Base-by-base conservation (phyloP, 2,113 vertebrate genomes). In the Propithecus coquereli region DNA sequence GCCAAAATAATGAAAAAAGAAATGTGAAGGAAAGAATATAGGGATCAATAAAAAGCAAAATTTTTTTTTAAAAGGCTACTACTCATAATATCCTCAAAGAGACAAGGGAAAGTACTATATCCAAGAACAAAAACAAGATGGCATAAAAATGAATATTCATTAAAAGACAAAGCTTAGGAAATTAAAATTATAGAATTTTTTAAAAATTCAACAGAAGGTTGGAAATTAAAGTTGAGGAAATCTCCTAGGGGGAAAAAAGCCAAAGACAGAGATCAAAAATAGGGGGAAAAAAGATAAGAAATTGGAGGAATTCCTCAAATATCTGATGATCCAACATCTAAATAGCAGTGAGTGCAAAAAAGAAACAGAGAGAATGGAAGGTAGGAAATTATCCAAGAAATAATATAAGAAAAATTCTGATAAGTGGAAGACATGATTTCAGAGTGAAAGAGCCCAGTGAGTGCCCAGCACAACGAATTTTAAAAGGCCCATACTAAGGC, bases 351-450 rank as follows among this genome's bases (percentile, higher is more conserved):
- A 52, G 27, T 86, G 20, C 27, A 79, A 54, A 57, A 92, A 80
- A 65, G 22, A 77, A 68, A 85, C 59, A 71, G 68, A 43, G 86
- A 45, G 88, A 79, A 73, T 34, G 43, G 63, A 85, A 59, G 23
- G 17, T 79, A 57, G 54, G 22, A 88, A 87, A 74, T 70, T 86
- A 65, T 66, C 73, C 71, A 86, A 80, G 43, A 90, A 81, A 61
- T 76, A 83, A n/a, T 70, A 32, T 43, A 91, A 92, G 43, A 81
- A 94, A 73, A 89, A 85, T 37, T 80, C 34, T 71, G 7, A 43
- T 91, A 57, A 85, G 80, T 94, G n/a, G 52, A 90, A 76, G 40
- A 94, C 45, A 82, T 79, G 11, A 34, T 88, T 91, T 94, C 47
- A 79, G 9, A 73, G 65, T 43, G 25, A 68, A 89, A 79, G 77